A percentile compares a stretch with the other conserved stretches of the same genome.
Conservation (phyloP, 2,113 vertebrate species). For the Gambusia holbrooki region DNA sequence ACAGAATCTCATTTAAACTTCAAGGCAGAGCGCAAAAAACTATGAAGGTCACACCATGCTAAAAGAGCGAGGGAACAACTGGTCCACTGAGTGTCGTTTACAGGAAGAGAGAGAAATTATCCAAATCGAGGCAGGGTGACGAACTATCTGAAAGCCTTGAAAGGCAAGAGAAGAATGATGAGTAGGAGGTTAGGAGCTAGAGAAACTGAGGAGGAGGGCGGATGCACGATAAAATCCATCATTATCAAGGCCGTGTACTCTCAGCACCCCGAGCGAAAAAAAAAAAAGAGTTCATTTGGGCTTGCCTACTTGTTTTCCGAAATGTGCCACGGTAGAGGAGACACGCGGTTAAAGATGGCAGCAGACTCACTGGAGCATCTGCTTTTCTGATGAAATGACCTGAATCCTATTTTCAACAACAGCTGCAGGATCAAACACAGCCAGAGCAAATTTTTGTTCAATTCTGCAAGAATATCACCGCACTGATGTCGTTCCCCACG, state of each 20-base stretch:
- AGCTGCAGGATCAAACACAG: background rate
- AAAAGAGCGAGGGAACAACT: slow-evolving; percentile 7
- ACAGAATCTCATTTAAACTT: slow-evolving; percentile 6
- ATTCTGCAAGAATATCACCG: background rate
- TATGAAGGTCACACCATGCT: slow-evolving; percentile 6
- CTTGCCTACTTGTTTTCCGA: slow-evolving; percentile 30
- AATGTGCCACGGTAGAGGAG: slow-evolving; percentile 33
- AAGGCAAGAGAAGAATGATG: slow-evolving; percentile 29
- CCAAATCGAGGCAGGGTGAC: slow-evolving; percentile 21
- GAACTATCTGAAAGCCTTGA: slow-evolving; percentile 26
- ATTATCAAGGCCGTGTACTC: slow-evolving; percentile 55
- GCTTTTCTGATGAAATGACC: slow-evolving; percentile 37
- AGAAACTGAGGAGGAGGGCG: background rate
- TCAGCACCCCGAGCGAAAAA: slow-evolving; percentile 20
- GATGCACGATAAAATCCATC: slow-evolving; percentile 43
- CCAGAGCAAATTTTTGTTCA: background rate
- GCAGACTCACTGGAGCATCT: slow-evolving; percentile 19
- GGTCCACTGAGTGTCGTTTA: slow-evolving; percentile 17
- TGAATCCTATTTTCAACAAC: slow-evolving; percentile 39
- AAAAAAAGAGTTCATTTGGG: slow-evolving; percentile 26
- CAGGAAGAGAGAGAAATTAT: slow-evolving; percentile 20
- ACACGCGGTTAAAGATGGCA: slow-evolving; percentile 6
- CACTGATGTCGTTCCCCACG: background rate
- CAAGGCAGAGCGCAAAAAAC: background rate
- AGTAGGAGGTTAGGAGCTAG: background rate